A percentile compares a stretch with the other conserved stretches of the same genome.
phyloP scores from a whole-genome alignment of 1,140 invertebrate genomes.

The fruit fly (Drosophila melanogaster) region Release_6_plus_ISO1_MT NT_037436.4:700501-701000 shows the following conservation, averaged over 20 bases:
- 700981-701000: slow-evolving; percentile 26
- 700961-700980: slow-evolving; percentile 47
- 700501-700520: slow-evolving; percentile 66
- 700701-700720: slow-evolving; percentile 51
- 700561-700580: slow-evolving; percentile 51
- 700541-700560: slow-evolving; percentile 19
- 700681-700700: slow-evolving; percentile 42
- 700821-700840: slow-evolving; percentile 39
- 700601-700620: slow-evolving; percentile 50
- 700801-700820: slow-evolving; percentile 59
- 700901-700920: slow-evolving; percentile 81
- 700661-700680: slow-evolving; percentile 27
- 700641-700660: slow-evolving; percentile 27
- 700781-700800: slow-evolving; percentile 58
- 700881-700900: slow-evolving; percentile 31
- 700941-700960: slow-evolving; percentile 67
- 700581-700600: slow-evolving; percentile 52
- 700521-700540: slow-evolving; percentile 40
- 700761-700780: slow-evolving; percentile 47
- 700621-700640: slow-evolving; percentile 57
- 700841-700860: slow-evolving; percentile 44
- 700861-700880: slow-evolving; percentile 24
- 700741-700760: slow-evolving; percentile 59
- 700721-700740: slow-evolving; percentile 71
- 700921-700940: slow-evolving; percentile 58